phyloP scores from a whole-genome alignment of 2,797 vertebrate genomes.

The Periparus ater region DNA sequence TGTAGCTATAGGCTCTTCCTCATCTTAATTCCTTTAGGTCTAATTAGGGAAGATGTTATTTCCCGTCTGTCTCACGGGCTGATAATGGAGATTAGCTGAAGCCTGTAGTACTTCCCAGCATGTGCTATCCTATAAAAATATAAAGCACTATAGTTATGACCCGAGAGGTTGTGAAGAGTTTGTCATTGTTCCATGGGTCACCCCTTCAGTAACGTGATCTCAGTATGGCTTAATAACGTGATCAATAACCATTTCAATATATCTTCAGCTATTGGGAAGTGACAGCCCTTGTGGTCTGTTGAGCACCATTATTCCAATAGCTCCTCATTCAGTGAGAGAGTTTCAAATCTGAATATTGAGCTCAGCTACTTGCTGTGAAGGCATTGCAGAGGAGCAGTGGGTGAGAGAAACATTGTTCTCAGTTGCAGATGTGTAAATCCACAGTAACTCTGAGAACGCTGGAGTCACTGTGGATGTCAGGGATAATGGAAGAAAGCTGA shows the following conservation, averaged over 20 bases:
- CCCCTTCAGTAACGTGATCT: neutral
- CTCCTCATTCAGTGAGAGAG: rapidly evolving
- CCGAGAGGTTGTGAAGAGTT: neutral
- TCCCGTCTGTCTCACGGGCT: neutral
- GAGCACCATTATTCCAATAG: neutral
- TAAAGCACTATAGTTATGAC: neutral
- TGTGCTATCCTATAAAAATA: neutral
- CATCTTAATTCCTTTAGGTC: neutral
- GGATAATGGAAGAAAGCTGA: neutral
- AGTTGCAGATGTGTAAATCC: neutral
- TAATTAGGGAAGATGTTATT: neutral
- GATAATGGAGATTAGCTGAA: neutral
- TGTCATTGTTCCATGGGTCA: neutral
- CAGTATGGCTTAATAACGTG: neutral
- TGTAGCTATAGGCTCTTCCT: neutral
- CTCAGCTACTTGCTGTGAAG: neutral
- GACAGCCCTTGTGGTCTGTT: neutral
- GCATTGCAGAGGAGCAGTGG: neutral
- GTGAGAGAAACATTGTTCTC: neutral
- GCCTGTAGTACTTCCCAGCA: neutral
- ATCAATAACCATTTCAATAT: neutral
- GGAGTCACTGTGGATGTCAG: neutral
- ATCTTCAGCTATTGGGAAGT: neutral
- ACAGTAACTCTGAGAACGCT: neutral
- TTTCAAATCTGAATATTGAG: neutral